Evolutionary conservation across 2,113 vertebrate species (phyloP).

Genomic region (Odobenus rosmarus): DNA sequence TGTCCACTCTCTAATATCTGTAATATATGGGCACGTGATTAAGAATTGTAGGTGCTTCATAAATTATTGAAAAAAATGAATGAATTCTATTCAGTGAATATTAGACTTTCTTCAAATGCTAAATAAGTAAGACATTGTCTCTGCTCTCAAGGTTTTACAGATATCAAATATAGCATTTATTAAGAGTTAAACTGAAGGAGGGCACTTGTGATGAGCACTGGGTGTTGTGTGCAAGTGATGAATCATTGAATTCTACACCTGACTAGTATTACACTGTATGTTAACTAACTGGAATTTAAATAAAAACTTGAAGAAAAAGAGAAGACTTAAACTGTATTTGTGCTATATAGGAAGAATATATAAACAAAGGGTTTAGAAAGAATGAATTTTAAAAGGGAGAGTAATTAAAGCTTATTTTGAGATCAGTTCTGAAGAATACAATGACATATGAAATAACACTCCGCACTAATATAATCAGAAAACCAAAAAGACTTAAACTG

Average conservation of each 20-base stretch:
- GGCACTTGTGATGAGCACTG: neutral
- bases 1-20: neutral
- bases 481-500: neutral
- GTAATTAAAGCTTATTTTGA: neutral
- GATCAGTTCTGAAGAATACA: neutral
- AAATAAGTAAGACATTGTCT: neutral
- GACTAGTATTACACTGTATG: neutral
- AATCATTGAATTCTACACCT: neutral
- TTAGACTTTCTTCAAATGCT: neutral
- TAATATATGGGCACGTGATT: neutral
- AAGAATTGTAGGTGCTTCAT: neutral
- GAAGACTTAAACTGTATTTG: neutral
- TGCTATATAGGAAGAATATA: neutral
- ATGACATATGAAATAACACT: neutral
- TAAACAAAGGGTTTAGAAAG: neutral
- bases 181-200: neutral
- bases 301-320: neutral
- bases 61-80: neutral
- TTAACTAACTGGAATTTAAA: neutral
- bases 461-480: neutral
- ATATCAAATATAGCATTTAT: neutral
- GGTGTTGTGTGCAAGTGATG: neutral
- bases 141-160: neutral
- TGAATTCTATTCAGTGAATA: neutral
- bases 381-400: neutral